These are phyloP conservation scores for Callionymus lyra DNA, from an alignment of 2,113 vertebrate genomes.

Conservation along the genomic window DNA sequence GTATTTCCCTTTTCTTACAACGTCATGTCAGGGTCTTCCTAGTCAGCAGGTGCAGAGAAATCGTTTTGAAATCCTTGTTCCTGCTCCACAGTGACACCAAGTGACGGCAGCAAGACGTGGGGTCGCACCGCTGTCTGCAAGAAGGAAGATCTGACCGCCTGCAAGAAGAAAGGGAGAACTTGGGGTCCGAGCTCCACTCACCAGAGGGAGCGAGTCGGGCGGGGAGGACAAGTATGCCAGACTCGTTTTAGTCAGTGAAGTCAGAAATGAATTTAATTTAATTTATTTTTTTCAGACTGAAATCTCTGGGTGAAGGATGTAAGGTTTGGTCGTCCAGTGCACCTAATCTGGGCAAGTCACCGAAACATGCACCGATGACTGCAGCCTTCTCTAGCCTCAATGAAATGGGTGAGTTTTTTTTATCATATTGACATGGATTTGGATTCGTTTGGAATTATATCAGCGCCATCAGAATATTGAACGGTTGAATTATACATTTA, in stretches of 20 bases:
- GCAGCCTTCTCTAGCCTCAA: constrained; percentile 81
- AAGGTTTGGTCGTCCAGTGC: constrained; percentile 87
- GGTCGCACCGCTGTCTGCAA: constrained; percentile 74
- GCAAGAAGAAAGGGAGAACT: constrained; percentile 84
- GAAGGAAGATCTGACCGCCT: constrained; percentile 72
- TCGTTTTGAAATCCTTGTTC: background rate
- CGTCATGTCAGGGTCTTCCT: too few relatives aligned
- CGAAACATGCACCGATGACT: constrained; percentile 77
- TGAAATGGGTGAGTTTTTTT: constrained; percentile 76
- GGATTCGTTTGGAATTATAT: too few relatives aligned
- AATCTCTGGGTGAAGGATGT: constrained; percentile 75
- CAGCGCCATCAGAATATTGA: too few relatives aligned
- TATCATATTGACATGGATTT: background rate
- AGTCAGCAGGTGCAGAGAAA: background rate
- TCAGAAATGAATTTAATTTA: background rate
- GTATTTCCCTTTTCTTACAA: too few relatives aligned
- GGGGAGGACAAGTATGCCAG: constrained; percentile 77
- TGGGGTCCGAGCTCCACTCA: constrained; percentile 89
- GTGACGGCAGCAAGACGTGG: constrained; percentile 81
- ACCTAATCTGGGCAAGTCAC: constrained; percentile 85
- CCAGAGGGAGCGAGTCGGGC: constrained; percentile 73
- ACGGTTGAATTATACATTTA: too few relatives aligned
- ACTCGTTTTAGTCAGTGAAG: background rate
- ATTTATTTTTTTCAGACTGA: constrained; percentile 62
- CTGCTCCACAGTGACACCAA: constrained; percentile 71